Evolutionary conservation across 2,113 vertebrate genomes (phyloP).

Genomic region (Nycticebus coucang): DNA sequence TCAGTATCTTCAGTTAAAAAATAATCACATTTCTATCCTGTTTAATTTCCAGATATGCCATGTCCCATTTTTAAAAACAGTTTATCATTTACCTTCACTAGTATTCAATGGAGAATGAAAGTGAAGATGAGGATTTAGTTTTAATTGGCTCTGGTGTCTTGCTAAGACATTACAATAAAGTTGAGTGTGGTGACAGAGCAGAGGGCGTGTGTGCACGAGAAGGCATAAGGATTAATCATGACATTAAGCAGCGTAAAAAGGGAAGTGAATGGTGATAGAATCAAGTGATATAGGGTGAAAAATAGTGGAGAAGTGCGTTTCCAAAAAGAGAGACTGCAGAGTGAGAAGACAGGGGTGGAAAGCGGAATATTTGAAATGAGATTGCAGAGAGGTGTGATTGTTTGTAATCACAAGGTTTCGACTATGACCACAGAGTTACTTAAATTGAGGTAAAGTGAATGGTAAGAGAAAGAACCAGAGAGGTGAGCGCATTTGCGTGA

Average conservation of each 20-base stretch:
- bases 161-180: not conserved
- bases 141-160: not conserved
- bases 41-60: not conserved
- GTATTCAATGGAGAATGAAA: not conserved
- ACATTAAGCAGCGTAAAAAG: not conserved
- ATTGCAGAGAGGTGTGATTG: not conserved
- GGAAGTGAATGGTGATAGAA: not conserved
- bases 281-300: not conserved
- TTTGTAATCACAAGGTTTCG: not conserved
- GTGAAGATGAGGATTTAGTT: not conserved
- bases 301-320: not conserved
- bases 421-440: not conserved
- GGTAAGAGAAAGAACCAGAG: not conserved
- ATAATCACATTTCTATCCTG: not conserved
- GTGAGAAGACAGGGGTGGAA: not conserved
- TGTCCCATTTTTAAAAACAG: not conserved
- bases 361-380: not conserved
- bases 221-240: not conserved
- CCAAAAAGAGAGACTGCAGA: not conserved
- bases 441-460: not conserved
- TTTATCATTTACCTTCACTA: not conserved
- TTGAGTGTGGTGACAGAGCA: not conserved
- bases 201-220: not conserved
- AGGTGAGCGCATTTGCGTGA: not conserved
- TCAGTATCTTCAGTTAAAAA: not conserved